Percentiles rank a stretch among this genome's conserved stretches.
Conservation (phyloP, 2,113 vertebrate species). For the Petrocephalus zakoni region DNA sequence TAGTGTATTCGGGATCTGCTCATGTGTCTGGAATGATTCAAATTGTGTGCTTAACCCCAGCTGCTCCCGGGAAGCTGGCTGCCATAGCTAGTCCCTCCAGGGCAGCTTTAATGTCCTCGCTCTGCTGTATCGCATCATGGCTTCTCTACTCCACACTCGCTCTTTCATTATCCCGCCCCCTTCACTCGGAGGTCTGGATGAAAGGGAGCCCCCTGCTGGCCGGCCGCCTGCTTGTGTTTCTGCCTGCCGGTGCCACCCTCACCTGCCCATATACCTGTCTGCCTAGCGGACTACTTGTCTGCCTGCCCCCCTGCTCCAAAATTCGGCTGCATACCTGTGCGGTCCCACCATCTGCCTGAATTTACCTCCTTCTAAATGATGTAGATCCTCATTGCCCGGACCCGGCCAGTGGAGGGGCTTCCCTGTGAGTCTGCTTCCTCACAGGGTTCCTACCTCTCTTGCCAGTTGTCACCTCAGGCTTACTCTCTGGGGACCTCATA, state of each 20-base stretch:
- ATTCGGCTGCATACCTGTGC: neutral
- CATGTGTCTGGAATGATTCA: neutral
- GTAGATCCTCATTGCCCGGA: neutral
- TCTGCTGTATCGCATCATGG: neutral
- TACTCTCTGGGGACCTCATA: neutral
- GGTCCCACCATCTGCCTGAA: neutral
- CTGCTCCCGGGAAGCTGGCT: neutral
- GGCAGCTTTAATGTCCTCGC: neutral
- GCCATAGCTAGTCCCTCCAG: neutral
- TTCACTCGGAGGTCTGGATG: neutral
- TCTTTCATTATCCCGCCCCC: neutral
- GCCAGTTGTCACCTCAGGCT: neutral
- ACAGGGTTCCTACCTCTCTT: neutral
- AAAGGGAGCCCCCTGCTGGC: neutral
- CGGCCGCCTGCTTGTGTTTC: neutral
- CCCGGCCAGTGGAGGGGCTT: neutral
- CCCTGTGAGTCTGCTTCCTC: neutral
- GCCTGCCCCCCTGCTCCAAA: neutral
- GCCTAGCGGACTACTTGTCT: too few species aligned
- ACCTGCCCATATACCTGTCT: neutral
- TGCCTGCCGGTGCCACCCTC: neutral
- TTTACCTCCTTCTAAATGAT: neutral
- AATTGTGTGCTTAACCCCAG: neutral
- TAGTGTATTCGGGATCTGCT: neutral
- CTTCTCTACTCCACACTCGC: neutral